phyloP scores from a whole-genome alignment of 2,113 vertebrate genomes.

The Apus apus region DNA sequence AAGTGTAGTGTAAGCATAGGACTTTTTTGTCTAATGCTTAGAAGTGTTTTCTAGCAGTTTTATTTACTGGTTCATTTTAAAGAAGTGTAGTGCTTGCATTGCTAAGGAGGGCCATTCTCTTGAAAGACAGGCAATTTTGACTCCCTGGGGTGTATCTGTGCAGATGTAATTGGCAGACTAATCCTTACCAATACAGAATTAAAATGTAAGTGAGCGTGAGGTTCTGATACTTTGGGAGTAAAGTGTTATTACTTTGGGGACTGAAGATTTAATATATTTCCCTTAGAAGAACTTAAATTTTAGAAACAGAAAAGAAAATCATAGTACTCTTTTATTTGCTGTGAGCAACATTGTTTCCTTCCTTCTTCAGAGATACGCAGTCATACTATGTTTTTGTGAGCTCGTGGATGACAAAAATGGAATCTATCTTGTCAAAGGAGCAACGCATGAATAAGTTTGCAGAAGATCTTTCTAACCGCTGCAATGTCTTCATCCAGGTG shows the following conservation, averaged over 20 bases:
- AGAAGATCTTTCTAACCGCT: slow-evolving; percentile 92
- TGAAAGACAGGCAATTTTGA: neutral
- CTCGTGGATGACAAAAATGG: slow-evolving; percentile 99
- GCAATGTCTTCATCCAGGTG: slow-evolving; percentile 97
- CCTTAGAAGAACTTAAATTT: neutral
- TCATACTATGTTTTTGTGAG: slow-evolving; percentile 98
- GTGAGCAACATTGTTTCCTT: neutral
- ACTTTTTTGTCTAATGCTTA: neutral
- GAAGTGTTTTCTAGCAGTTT: neutral
- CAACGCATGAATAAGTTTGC: slow-evolving; percentile 87
- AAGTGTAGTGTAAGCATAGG: neutral
- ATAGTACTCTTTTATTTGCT: neutral
- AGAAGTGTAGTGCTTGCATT: neutral
- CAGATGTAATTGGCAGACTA: neutral
- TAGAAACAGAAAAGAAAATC: neutral
- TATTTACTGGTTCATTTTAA: neutral
- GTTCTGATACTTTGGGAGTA: neutral
- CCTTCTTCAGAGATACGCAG: slow-evolving; percentile 90
- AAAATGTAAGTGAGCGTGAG: neutral
- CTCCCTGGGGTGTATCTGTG: neutral
- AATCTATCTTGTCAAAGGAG: slow-evolving; percentile 92
- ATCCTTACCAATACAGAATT: neutral
- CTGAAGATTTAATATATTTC: neutral
- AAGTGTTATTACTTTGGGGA: neutral
- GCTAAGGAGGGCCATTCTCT: neutral